Evolutionary conservation across 2,113 vertebrate species (phyloP).

Genomic region (Tiliqua scincoides): DNA sequence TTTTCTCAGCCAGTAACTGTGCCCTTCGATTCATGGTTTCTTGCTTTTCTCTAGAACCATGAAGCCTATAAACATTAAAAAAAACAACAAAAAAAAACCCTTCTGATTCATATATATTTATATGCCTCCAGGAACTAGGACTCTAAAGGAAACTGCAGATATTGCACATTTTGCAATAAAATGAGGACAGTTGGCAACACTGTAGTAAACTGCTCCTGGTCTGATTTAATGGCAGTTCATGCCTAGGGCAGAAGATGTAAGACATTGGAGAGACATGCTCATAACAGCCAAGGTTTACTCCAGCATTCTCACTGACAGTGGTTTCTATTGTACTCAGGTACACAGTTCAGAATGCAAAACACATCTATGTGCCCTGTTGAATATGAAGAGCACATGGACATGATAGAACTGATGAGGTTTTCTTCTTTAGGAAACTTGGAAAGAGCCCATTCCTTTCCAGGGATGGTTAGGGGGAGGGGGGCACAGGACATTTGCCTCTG

Average conservation of each 20-base stretch:
- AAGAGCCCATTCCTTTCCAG: no score
- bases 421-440: no score
- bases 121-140: not conserved
- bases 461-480: no score
- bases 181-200: not conserved
- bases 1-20: not conserved
- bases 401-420: not conserved
- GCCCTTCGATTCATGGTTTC: not conserved
- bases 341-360: not conserved
- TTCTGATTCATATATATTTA: not conserved
- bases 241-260: not conserved
- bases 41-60: not conserved
- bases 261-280: not conserved
- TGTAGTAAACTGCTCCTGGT: not conserved
- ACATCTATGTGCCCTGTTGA: not conserved
- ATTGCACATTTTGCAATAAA: not conserved
- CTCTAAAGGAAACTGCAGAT: not conserved
- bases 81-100: no score
- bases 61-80: not conserved
- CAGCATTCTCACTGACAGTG: not conserved
- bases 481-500: no score
- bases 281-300: not conserved
- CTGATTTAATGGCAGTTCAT: not conserved
- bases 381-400: not conserved
- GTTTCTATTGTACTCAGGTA: not conserved